Base-by-base conservation (phyloP, 1,140 invertebrate species). In the Bacillus rossius region DNA sequence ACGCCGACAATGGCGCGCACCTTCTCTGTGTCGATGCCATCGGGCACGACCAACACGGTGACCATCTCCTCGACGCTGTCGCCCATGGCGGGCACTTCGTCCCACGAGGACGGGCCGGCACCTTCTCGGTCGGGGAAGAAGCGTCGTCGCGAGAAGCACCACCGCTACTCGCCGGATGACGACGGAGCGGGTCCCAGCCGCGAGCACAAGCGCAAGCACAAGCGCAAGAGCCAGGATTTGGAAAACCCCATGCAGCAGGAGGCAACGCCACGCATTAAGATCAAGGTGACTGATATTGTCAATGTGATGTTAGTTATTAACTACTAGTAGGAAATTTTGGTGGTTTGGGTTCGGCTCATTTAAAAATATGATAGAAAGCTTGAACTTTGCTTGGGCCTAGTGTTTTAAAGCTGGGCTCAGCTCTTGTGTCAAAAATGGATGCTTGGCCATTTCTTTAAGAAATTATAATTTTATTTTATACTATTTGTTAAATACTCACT, bases 221-320 rank as follows among this genome's bases (percentile, higher is more conserved):
- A 86, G 71, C 86, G 88, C 75, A 88, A 87, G 71, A 85, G 80
- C 57, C 76, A 86, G 23, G 85, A 89, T 67, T 69, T 82, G 41
- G 84, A 85, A 60, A 79, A 77, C 71, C 52, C 47, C 49, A 52
- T 34, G 26, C 34, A 26, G 58, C 76, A 43, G 81, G 84, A 26
- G 69, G n/a, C n/a, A n/a, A 74, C 51, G 77, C 82, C 67, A 58
- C 82, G 86, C 69, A 90, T 90, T 26, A 88, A 84, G 29, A 88
- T 89, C 57, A 88, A 88, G 75, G 87, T 89, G 75, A 50, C 47
- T 47, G 43, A 16, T 47, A 47, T 20, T 47, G 43, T 20, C 22
- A 47, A 16, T 47, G 43, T 20, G 16, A 47, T 20, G 16, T 16
- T 20, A 17, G 22, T 20, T 47, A 20, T 20, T 47, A 47, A 16